Evolutionary conservation across 2,888 invertebrate species (phyloP).

Genomic region (Philonicus albiceps): DNA sequence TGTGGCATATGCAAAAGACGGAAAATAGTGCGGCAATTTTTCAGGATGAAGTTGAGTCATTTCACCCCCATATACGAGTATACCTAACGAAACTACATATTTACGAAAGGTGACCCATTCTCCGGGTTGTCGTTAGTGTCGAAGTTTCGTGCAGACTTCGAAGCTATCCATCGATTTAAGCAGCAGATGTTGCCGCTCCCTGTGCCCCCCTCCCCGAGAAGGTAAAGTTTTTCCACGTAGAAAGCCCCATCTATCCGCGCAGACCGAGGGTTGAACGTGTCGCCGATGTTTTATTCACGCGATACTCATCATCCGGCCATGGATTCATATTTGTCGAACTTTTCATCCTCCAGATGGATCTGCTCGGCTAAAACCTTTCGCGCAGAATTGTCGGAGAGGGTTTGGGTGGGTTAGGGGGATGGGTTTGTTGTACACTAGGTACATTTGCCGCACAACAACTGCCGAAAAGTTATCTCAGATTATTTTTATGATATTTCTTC

Average conservation of each 20-base stretch:
- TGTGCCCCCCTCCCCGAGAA: background rate
- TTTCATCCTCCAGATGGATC: conserved; percentile 25
- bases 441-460: conserved; percentile 29
- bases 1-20: background rate
- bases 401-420: background rate
- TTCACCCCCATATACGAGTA: background rate
- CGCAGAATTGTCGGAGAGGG: too few species aligned
- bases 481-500: conserved; percentile 48
- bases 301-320: conserved; percentile 43
- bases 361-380: background rate
- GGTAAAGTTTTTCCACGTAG: conserved; percentile 42
- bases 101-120: background rate
- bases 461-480: conserved; percentile 23
- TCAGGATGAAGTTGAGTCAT: background rate
- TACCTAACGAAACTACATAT: background rate
- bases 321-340: conserved; percentile 46
- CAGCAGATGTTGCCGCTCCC: conserved; percentile 37
- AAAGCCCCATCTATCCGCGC: background rate
- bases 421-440: background rate
- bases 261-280: conserved; percentile 37
- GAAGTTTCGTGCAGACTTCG: conserved; percentile 32
- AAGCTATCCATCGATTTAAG: conserved; percentile 42
- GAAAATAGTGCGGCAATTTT: background rate
- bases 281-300: conserved; percentile 48
- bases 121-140: conserved; percentile 2